A percentile compares a stretch with the other conserved stretches of the same genome.
These are phyloP conservation scores for Gnathonemus echidnorhynchus DNA, from an alignment of 2,113 vertebrate species.

Conservation along the genomic window DNA sequence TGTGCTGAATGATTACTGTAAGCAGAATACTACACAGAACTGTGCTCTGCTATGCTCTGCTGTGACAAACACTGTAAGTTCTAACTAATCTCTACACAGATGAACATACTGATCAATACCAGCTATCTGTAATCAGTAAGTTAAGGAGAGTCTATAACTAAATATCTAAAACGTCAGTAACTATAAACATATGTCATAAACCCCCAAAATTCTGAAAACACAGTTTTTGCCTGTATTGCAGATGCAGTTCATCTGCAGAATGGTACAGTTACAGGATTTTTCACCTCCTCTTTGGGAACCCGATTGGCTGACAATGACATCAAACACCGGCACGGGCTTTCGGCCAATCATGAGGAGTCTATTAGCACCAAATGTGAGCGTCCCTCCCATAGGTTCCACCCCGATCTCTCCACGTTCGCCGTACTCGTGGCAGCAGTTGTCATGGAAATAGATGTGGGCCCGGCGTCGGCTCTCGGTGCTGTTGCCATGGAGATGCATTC, in stretches of 20 bases:
- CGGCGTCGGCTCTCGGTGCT: slow-evolving; percentile 49
- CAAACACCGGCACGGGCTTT: slow-evolving; percentile 22
- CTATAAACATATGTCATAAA: not conserved
- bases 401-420: slow-evolving; percentile 33
- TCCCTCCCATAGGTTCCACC: slow-evolving; percentile 30
- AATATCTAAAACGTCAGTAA: not conserved
- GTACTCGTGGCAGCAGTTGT: slow-evolving; percentile 59
- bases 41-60: not conserved
- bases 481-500: slow-evolving; percentile 79
- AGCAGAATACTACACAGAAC: not conserved
- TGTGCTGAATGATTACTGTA: not conserved
- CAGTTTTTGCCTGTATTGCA: not conserved
- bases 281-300: not conserved
- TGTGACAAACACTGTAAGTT: not conserved
- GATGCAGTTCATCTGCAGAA: not conserved
- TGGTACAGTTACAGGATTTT: not conserved
- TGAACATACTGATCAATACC: not conserved
- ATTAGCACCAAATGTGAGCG: slow-evolving; percentile 49
- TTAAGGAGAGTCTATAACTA: not conserved
- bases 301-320: slow-evolving; percentile 31
- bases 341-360: slow-evolving; percentile 52
- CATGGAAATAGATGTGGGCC: slow-evolving; percentile 76
- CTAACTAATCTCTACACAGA: not conserved
- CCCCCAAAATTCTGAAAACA: not conserved
- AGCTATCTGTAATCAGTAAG: not conserved